Evolutionary conservation across 2,113 vertebrate genomes (phyloP).

Genomic region (Aspiorhynchus laticeps): DNA sequence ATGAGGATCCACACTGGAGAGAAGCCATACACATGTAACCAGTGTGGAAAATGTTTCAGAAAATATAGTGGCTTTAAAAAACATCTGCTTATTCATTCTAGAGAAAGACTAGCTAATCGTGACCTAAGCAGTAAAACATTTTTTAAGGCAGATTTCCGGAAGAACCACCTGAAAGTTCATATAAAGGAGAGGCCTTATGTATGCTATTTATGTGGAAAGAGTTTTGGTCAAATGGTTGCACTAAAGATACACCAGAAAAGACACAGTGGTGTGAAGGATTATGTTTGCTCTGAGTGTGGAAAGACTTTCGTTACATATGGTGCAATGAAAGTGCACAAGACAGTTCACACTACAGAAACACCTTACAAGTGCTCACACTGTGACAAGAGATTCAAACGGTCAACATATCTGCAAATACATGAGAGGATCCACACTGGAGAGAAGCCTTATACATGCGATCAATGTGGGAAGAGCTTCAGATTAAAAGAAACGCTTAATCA

Average conservation of each 20-base stretch:
- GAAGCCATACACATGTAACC: no score
- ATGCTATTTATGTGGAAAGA: background rate
- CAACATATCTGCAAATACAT: no score
- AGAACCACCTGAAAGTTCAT: background rate
- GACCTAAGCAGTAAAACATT: background rate
- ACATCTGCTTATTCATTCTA: background rate
- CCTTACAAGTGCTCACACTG: background rate
- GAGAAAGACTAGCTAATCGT: background rate
- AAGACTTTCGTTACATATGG: background rate
- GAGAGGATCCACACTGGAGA: no score
- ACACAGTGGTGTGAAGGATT: background rate
- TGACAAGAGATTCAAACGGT: no score
- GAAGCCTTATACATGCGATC: no score
- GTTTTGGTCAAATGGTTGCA: background rate
- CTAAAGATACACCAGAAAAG: background rate
- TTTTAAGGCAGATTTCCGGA: background rate
- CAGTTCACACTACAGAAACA: background rate
- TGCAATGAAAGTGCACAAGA: background rate
- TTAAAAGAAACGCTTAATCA: no score
- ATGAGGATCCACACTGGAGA: no score
- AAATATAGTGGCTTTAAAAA: background rate
- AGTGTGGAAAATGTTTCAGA: background rate
- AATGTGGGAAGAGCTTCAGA: no score
- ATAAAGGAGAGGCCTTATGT: background rate
- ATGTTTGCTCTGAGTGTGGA: background rate